phyloP scores from a whole-genome alignment of 2,797 vertebrate genomes.

The Pipistrellus pygmaeus region DNA sequence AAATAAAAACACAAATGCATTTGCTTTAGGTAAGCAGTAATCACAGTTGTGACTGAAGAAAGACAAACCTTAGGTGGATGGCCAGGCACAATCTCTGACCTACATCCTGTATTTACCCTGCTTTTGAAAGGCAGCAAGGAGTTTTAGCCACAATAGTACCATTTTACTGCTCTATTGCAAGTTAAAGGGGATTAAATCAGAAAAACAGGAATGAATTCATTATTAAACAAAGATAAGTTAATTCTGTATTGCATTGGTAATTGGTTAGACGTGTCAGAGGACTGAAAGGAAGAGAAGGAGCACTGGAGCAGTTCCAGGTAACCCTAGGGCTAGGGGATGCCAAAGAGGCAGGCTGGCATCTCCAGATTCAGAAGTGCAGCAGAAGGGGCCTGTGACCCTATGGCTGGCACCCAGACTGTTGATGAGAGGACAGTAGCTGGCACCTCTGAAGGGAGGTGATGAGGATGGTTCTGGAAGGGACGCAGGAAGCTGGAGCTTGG shows the following conservation, averaged over 20 bases:
- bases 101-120: accelerated
- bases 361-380: not conserved
- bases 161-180: not conserved
- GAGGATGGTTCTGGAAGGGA: not conserved
- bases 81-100: accelerated
- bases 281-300: not conserved
- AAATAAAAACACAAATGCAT: not conserved
- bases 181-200: not conserved
- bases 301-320: not conserved
- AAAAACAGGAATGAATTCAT: not conserved
- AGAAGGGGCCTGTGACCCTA: not conserved
- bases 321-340: not conserved
- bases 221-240: not conserved
- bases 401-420: not conserved
- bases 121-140: not conserved
- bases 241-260: not conserved
- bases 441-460: too few relatives aligned
- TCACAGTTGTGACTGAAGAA: not conserved
- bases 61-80: not conserved
- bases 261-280: not conserved
- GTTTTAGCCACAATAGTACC: too few relatives aligned
- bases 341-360: too few relatives aligned
- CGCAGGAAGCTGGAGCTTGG: not conserved
- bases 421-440: not conserved
- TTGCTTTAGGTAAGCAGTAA: not conserved